phyloP scores from a whole-genome alignment of 2,888 invertebrate species.

The Caenorhabditis becei region DNA sequence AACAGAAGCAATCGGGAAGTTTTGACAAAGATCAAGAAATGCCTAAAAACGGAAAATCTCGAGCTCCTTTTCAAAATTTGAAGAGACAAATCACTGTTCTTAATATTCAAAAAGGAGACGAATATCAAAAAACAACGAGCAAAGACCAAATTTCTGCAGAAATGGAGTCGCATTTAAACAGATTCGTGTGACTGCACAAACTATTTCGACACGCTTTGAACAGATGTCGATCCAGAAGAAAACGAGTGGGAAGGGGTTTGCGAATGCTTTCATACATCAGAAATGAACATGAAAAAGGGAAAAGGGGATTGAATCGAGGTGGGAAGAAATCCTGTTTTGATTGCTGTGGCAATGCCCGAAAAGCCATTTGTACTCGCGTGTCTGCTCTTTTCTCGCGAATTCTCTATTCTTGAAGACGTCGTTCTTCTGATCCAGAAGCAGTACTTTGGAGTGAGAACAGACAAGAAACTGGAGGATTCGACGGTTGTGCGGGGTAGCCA shows the following conservation, averaged over 20 bases:
- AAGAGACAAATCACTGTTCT: too few relatives aligned
- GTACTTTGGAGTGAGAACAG: not conserved
- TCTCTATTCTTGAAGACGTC: too few relatives aligned
- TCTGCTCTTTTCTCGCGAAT: constrained; percentile 1
- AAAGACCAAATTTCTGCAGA: not conserved
- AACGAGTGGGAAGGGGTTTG: too few relatives aligned
- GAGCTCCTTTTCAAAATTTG: too few relatives aligned
- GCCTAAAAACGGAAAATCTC: too few relatives aligned
- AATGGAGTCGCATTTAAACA: not conserved
- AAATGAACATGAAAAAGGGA: not conserved
- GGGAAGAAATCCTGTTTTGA: constrained; percentile 1
- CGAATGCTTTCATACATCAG: constrained; percentile 3
- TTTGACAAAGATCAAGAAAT: too few relatives aligned
- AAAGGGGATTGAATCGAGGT: not conserved
- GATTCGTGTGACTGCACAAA: not conserved
- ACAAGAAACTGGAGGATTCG: constrained; percentile 7
- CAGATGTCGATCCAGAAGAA: too few relatives aligned
- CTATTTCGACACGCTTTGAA: not conserved
- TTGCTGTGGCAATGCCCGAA: not conserved
- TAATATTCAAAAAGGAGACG: too few relatives aligned
- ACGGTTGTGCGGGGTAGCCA: not conserved
- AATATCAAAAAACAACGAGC: not conserved
- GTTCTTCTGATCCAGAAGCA: constrained; percentile 10
- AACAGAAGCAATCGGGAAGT: too few relatives aligned
- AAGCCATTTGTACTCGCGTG: constrained; percentile 22